Conservation (phyloP, 1,140 invertebrate species). For the Drosophila dunni region DNA sequence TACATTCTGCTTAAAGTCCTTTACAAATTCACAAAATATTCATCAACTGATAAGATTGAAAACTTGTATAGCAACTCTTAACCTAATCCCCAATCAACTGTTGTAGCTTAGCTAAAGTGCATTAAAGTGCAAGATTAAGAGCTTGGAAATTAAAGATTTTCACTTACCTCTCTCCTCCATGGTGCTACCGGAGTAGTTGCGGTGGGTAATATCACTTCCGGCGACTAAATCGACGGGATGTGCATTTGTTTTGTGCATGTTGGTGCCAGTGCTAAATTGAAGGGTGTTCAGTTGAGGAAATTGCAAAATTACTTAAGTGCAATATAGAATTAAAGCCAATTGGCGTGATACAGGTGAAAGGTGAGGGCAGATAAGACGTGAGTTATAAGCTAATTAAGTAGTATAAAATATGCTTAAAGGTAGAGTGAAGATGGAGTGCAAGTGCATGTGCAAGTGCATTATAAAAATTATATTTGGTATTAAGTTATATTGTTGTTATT, state of each 20-base stretch:
- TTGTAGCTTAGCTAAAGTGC: constrained; percentile 19
- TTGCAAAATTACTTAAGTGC: constrained; percentile 61
- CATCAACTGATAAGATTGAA: no score
- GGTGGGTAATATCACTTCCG: constrained; percentile 82
- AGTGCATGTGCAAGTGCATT: constrained; percentile 7
- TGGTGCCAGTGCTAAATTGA: constrained; percentile 74
- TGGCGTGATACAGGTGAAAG: constrained; percentile 5
- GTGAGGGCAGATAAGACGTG: background rate
- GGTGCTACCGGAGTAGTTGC: constrained; percentile 70
- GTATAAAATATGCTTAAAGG: background rate
- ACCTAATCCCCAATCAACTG: background rate
- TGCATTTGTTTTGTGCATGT: constrained; percentile 71
- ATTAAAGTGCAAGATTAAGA: constrained; percentile 13
- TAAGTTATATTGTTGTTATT: constrained; percentile 23
- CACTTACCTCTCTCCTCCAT: constrained; percentile 82
- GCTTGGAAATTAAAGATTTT: background rate
- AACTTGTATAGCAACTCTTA: no score
- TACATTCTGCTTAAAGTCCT: no score
- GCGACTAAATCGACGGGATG: constrained; percentile 73
- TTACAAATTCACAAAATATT: no score
- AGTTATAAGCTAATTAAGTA: background rate
- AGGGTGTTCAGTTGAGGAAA: constrained; percentile 50
- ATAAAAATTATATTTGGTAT: no score
- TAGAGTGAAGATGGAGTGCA: background rate
- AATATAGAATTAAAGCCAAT: constrained; percentile 32